Evolutionary conservation across 1,140 invertebrate species (phyloP).

Genomic region (Ostrea edulis): DNA sequence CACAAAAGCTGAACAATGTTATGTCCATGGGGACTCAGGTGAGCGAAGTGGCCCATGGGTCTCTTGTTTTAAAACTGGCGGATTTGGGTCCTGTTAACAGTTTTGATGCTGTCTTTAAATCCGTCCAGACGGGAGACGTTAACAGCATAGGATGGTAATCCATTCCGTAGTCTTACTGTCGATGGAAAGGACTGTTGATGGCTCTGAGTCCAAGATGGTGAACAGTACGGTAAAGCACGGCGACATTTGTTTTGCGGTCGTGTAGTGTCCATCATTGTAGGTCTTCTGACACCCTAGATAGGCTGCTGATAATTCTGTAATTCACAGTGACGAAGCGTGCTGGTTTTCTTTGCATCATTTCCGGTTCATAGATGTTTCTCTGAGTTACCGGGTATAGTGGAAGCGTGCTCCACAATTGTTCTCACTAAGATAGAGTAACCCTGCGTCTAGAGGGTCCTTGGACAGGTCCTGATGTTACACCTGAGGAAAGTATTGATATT

Average conservation of each 20-base stretch:
- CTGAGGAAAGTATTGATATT: not conserved
- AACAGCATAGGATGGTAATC: too few species aligned
- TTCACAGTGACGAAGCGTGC: conserved; percentile 24
- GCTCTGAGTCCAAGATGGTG: not conserved
- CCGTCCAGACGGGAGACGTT: too few species aligned
- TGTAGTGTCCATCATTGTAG: conserved; percentile 17
- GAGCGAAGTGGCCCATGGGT: too few species aligned
- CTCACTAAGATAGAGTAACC: conserved; percentile 46
- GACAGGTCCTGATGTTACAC: conserved; percentile 36
- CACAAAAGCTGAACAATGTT: too few species aligned
- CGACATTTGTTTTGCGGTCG: conserved; percentile 16
- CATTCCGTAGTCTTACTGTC: too few species aligned
- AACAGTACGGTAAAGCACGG: conserved; percentile 34
- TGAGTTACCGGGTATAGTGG: conserved; percentile 29
- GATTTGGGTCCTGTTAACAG: too few species aligned
- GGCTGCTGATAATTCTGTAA: conserved; percentile 22
- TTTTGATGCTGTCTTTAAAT: too few species aligned
- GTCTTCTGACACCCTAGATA: conserved; percentile 21
- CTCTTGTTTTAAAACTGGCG: too few species aligned
- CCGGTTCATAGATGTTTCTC: not conserved
- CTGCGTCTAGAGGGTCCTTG: conserved; percentile 31
- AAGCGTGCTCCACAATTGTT: conserved; percentile 48
- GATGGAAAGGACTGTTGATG: too few species aligned
- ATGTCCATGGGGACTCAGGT: too few species aligned
- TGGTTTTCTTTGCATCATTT: conserved; percentile 3